Conservation (phyloP, 2,888 invertebrate genomes). For the Acleris laterana region DNA sequence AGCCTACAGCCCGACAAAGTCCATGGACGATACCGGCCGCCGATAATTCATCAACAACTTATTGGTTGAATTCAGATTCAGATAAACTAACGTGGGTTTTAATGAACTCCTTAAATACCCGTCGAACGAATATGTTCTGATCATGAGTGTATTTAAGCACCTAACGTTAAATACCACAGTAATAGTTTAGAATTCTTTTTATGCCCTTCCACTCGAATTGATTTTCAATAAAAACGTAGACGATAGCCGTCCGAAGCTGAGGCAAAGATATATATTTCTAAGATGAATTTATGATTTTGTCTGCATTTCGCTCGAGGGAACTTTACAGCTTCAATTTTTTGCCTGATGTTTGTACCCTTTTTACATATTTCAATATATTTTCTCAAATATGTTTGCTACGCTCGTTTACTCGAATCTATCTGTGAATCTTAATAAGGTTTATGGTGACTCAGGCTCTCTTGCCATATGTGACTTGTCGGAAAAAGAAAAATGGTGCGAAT, state of each 20-base stretch:
- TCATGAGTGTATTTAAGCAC: too few relatives aligned
- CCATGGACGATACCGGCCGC: conserved; percentile 18
- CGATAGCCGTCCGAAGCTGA: background rate
- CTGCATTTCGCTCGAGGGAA: conserved; percentile 31
- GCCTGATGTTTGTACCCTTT: conserved; percentile 34
- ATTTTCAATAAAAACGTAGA: background rate
- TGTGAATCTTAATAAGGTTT: conserved; percentile 42
- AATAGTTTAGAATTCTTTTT: background rate
- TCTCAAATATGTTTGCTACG: conserved; percentile 40
- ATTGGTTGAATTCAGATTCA: background rate
- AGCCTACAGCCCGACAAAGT: conserved; percentile 20
- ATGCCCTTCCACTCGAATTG: background rate
- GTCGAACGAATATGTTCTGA: background rate
- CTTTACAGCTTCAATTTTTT: conserved; percentile 42
- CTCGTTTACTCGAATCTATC: conserved; percentile 39
- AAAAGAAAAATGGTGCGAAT: background rate
- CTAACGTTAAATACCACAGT: background rate
- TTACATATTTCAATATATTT: conserved; percentile 44
- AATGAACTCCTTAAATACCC: background rate
- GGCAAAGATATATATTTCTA: conserved; percentile 13
- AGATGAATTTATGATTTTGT: conserved; percentile 23
- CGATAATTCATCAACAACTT: conserved; percentile 8
- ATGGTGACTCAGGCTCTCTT: conserved; percentile 8
- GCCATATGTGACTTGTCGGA: conserved; percentile 6
- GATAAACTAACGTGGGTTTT: background rate